A percentile compares a stretch with the other conserved stretches of the same genome.
Evolutionary conservation across 35 echinoderm and acorn worm species (phyloP).

Genomic region (Antedon bifida): DNA sequence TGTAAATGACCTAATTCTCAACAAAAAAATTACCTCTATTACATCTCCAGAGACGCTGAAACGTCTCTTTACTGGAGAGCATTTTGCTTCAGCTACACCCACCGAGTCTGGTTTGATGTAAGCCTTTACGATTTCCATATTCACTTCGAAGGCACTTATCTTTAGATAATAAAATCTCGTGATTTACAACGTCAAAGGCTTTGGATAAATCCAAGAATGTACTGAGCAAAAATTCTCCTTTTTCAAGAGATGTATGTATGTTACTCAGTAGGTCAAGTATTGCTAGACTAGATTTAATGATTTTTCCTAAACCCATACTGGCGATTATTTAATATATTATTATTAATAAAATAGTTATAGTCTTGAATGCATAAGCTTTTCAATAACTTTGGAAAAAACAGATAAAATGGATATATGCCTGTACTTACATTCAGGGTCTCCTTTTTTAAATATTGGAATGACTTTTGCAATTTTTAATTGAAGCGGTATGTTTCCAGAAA

Average conservation of each 20-base stretch:
- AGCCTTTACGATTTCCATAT: too few relatives aligned
- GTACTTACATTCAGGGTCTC: neutral
- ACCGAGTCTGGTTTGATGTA: too few relatives aligned
- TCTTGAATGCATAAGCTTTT: neutral
- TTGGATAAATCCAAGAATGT: neutral
- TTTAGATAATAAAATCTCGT: neutral
- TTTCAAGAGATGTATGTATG: neutral
- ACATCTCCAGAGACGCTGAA: too few relatives aligned
- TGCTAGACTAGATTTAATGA: neutral
- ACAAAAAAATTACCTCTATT: too few relatives aligned
- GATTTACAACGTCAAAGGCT: neutral
- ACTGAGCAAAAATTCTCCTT: neutral
- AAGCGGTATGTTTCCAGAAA: neutral
- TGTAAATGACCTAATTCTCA: too few relatives aligned
- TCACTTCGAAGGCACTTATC: too few relatives aligned
- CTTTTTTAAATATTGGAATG: slow-evolving; percentile 2
- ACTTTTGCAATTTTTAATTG: neutral
- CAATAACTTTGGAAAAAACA: neutral
- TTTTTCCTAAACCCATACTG: slow-evolving; percentile 8
- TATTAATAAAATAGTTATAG: neutral
- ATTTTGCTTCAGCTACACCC: too few relatives aligned
- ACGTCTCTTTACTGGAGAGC: too few relatives aligned
- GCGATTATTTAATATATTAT: neutral
- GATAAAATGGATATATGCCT: neutral
- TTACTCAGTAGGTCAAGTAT: neutral